phyloP scores from a whole-genome alignment of 2,888 invertebrate species.

The Dendrolimus houi region DNA sequence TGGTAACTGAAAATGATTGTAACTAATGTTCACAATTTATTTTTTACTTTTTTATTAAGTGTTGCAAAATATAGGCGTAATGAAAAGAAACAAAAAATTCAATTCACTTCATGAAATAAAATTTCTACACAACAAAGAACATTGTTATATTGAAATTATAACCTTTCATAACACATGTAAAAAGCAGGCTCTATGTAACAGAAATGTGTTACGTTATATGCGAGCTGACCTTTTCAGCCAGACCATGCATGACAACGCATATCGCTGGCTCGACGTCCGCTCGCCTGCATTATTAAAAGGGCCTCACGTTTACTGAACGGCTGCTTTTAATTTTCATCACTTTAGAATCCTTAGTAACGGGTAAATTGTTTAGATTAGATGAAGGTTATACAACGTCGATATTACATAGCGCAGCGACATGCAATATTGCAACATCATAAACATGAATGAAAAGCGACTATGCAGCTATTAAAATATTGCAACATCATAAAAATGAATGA shows the following conservation, averaged over 20 bases:
- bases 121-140: no score
- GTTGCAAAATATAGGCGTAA: no score
- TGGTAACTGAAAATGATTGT: no score
- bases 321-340: conserved; percentile 33
- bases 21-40: no score
- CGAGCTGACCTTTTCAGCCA: conserved; percentile 39
- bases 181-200: neutral
- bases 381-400: conserved; percentile 8
- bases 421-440: no score
- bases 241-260: conserved; percentile 51
- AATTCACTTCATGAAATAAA: no score
- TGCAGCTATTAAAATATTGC: no score
- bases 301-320: conserved; percentile 27
- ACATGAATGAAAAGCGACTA: no score
- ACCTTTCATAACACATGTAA: conserved; percentile 1
- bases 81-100: no score
- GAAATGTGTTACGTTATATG: conserved; percentile 26
- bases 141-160: conserved; percentile 6
- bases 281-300: conserved; percentile 50
- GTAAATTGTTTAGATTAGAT: conserved; percentile 18
- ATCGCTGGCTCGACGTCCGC: conserved; percentile 19
- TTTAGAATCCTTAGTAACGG: conserved; percentile 25
- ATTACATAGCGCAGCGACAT: no score
- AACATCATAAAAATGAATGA: no score
- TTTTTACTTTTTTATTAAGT: no score